Base-by-base conservation (phyloP, 2,797 vertebrate species). In the Tiaroga cobitis region DNA sequence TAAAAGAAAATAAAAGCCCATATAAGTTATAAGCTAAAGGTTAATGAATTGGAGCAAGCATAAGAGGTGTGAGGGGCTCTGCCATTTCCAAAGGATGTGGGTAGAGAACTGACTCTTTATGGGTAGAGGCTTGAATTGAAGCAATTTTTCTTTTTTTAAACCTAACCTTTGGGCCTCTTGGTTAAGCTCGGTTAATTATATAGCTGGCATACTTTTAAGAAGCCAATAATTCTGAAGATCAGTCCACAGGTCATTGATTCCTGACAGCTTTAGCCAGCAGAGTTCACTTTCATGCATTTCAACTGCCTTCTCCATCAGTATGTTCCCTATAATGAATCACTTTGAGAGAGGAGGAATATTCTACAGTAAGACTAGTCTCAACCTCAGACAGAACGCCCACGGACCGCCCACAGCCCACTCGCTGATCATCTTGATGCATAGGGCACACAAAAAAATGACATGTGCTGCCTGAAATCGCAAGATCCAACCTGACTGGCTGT, bases 151-250 rank as follows among this genome's bases (percentile, higher is more conserved):
- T 69, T 68, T 72, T 68, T 63, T 73, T 63, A 65, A 80, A 65
- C 84, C 56, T 54, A 80, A 85, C 77, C 74, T 77, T 92, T 92
- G 90, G 91, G 91, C 92, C 92, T 92, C 90, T 88, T 90, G 91
- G 92, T 92, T 92, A 91, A 91, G 91, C 90, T 87, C 90, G 91
- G 91, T 94, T 93, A 91, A 94, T 94, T 93, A 93, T 92, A 86
- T 87, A 89, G 88, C 86, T 91, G 90, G 90, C 85, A 91, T 90
- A 92, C 86, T 92, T 91, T 88, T 89, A 83, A 65, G 85, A 87
- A 88, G 86, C 89, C 90, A 91, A 87, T 92, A 90, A 91, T 91
- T 93, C 88, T 92, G 88, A 92, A 93, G 92, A 90, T 93, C 90
- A 91, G 90, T 82, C 80, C 88, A 91, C 88, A 91, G 92, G 91